Evolutionary conservation across 2,888 invertebrate species (phyloP).

Genomic region (Macrosiphum euphorbiae): DNA sequence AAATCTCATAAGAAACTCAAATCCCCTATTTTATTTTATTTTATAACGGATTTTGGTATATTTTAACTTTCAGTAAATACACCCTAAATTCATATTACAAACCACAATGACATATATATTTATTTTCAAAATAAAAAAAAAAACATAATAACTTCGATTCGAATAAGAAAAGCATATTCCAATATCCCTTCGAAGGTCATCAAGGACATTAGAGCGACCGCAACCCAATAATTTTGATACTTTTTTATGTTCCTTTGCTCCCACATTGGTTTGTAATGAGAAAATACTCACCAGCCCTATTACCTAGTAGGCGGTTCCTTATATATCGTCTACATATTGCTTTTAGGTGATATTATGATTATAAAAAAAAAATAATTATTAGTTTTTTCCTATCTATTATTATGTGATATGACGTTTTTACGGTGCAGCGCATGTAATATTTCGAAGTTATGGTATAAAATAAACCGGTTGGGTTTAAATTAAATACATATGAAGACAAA

Average conservation of each 20-base stretch:
- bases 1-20: neutral
- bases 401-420: slow-evolving; percentile 58
- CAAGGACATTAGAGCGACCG: slow-evolving; percentile 62
- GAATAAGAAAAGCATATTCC: slow-evolving; percentile 34
- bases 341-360: slow-evolving; percentile 61
- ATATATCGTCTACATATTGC: slow-evolving; percentile 51
- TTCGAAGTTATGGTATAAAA: slow-evolving; percentile 44
- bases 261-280: slow-evolving; percentile 61
- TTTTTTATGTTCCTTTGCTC: slow-evolving; percentile 53
- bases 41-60: neutral
- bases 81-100: slow-evolving; percentile 19
- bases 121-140: slow-evolving; percentile 1
- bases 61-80: neutral
- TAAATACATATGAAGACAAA: slow-evolving; percentile 45
- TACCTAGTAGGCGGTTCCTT: slow-evolving; percentile 56
- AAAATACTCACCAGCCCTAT: slow-evolving; percentile 60
- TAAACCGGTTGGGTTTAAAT: slow-evolving; percentile 56
- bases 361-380: slow-evolving; percentile 58
- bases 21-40: neutral
- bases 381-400: slow-evolving; percentile 53
- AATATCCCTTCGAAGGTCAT: slow-evolving; percentile 62
- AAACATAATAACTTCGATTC: slow-evolving; percentile 37
- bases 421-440: slow-evolving; percentile 44
- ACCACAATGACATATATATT: slow-evolving; percentile 42
- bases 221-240: slow-evolving; percentile 64